Conservation (phyloP, 2,797 vertebrate species). For the Poecilia wingei region DNA sequence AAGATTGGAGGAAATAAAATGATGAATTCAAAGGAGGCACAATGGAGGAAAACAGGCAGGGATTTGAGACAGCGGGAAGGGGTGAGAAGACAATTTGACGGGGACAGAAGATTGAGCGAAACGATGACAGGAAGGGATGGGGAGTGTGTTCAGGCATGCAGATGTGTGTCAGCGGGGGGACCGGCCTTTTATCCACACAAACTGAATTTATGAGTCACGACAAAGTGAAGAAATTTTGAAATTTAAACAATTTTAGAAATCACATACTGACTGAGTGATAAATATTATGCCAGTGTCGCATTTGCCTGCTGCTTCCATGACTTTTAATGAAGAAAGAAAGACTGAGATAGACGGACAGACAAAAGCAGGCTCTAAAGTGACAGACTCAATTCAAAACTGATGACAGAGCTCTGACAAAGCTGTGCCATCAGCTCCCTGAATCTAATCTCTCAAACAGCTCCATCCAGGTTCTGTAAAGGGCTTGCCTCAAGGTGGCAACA, state of each 20-base stretch:
- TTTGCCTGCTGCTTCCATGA: conserved; percentile 29
- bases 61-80: background rate
- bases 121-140: conserved; percentile 23
- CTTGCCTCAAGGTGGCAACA: background rate
- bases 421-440: conserved; percentile 38
- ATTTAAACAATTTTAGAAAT: conserved; percentile 2
- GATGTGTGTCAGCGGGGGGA: conserved; percentile 22
- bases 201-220: conserved; percentile 16
- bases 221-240: conserved; percentile 8
- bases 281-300: conserved; percentile 45
- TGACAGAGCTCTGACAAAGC: conserved; percentile 49
- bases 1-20: conserved; percentile 56
- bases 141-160: conserved; percentile 37
- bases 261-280: conserved; percentile 21
- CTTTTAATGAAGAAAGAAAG: conserved; percentile 38
- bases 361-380: conserved; percentile 51
- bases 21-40: conserved; percentile 56
- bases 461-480: conserved; percentile 24
- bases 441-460: conserved; percentile 50
- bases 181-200: conserved; percentile 17
- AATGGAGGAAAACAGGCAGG: conserved; percentile 41
- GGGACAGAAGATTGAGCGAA: conserved; percentile 41
- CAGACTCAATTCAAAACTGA: conserved; percentile 50
- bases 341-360: conserved; percentile 36
- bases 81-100: conserved; percentile 14